Evolutionary conservation across 2,888 invertebrate genomes (phyloP), one percentile per base, ranked within the genome.

Genomic region (Chironomus riparius): DNA sequence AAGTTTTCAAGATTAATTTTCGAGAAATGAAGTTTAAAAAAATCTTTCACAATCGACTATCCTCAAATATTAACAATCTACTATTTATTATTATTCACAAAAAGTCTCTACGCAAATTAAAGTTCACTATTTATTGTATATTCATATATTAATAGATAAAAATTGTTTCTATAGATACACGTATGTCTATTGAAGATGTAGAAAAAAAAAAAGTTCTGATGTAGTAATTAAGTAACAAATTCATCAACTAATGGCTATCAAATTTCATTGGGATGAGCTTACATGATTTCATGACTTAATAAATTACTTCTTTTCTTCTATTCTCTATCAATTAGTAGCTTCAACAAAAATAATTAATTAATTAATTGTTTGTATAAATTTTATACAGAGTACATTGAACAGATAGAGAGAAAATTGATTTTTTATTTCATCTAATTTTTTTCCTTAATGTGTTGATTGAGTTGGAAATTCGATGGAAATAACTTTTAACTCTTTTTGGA

Each of bases 231-330:
- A 70, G 70, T 70, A 70, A 50, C 70, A 56, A 70, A 56, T 24
- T 70, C 18, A 50, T 70, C 70, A 70, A 48, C 18, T 70, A 70
- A 68, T n/a, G 22, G 50, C 50, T 70, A 70, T 70, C 70, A 70
- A 50, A 50, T 50, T 69, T 69, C 69, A 47, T 69, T 69, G 47
- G 68, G 68, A 68, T 68, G 68, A 68, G 68, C 47, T 69, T 56
- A 15, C 15, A 15, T 56, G 56, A 56, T 15, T 56, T 56, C 15
- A 56, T 56, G 56, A 56, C 56, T 56, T 56, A 65, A 65, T 65
- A 24, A 65, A 65, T 65, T 65, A 65, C 24, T 65, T 21, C 21
- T 47, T 47, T 12, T 15, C 4, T 38, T 47, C 15, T 70, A 70
- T 24, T 50, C 22, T 56, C 70, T 70, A 50, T 50, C 70, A 70